Conservation (phyloP, 1,140 invertebrate genomes). For the Microvelia longipes region DNA sequence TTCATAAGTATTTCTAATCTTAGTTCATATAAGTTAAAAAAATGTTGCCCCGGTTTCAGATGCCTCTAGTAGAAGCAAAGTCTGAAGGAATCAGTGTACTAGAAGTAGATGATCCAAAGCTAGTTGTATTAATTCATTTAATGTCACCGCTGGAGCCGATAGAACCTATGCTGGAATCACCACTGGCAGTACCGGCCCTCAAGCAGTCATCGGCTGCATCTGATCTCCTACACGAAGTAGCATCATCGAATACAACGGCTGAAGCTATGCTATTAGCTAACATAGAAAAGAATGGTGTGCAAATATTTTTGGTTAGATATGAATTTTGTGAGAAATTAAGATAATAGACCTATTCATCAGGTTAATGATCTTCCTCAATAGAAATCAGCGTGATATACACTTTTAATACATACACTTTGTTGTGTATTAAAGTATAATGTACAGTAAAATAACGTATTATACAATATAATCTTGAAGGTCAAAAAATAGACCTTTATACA, state of each 20-base stretch:
- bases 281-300: slow-evolving; percentile 66
- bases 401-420: too few species aligned
- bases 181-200: slow-evolving; percentile 53
- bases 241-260: slow-evolving; percentile 48
- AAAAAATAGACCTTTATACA: too few species aligned
- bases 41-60: too few species aligned
- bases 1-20: too few species aligned
- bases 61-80: slow-evolving; percentile 26
- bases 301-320: not conserved
- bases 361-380: not conserved
- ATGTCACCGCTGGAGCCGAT: slow-evolving; percentile 73
- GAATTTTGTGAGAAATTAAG: not conserved
- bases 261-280: slow-evolving; percentile 71
- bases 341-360: too few species aligned
- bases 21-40: too few species aligned
- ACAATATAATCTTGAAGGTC: too few species aligned
- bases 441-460: too few species aligned
- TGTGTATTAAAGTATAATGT: too few species aligned
- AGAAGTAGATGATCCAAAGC: slow-evolving; percentile 72
- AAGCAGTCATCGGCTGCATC: slow-evolving; percentile 60
- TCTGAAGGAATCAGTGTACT: slow-evolving; percentile 34
- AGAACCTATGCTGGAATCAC: slow-evolving; percentile 66
- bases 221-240: slow-evolving; percentile 58
- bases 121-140: slow-evolving; percentile 69
- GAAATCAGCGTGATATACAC: not conserved